phyloP scores from a whole-genome alignment of 2,888 invertebrate genomes.

The Amphipoea oculea region DNA sequence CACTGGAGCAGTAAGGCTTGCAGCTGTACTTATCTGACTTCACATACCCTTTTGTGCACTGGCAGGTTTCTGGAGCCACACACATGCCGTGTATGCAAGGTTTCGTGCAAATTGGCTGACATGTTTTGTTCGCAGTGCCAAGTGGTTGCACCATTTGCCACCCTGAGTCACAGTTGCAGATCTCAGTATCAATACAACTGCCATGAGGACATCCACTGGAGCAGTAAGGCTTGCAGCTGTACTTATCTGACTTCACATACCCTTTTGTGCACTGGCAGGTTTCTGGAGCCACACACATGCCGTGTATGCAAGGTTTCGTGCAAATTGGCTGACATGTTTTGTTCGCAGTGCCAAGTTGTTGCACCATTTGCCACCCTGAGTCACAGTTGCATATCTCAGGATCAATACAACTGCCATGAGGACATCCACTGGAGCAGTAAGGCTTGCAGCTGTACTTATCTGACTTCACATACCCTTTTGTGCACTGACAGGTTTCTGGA shows the following conservation, averaged over 20 bases:
- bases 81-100: slow-evolving; percentile 21
- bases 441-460: slow-evolving; percentile 22
- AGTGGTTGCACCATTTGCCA: not conserved
- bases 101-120: slow-evolving; percentile 14
- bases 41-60: slow-evolving; percentile 8
- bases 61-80: slow-evolving; percentile 36
- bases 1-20: slow-evolving; percentile 33
- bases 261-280: slow-evolving; percentile 42
- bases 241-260: slow-evolving; percentile 1
- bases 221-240: slow-evolving; percentile 44
- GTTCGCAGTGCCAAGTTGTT: not conserved
- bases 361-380: slow-evolving; percentile 23
- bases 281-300: slow-evolving; percentile 38
- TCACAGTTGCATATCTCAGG: slow-evolving; percentile 42
- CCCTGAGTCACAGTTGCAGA: slow-evolving; percentile 30
- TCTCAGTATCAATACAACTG: slow-evolving; percentile 39
- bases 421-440: slow-evolving; percentile 19
- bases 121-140: not conserved
- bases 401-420: slow-evolving; percentile 24
- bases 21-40: slow-evolving; percentile 10
- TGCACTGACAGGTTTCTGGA: slow-evolving; percentile 50
- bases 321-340: slow-evolving; percentile 29
- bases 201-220: slow-evolving; percentile 37
- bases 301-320: slow-evolving; percentile 17
- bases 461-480: slow-evolving; percentile 12